Evolutionary conservation across 2,113 vertebrate genomes (phyloP).

Genomic region (Hemibagrus wyckioides): DNA sequence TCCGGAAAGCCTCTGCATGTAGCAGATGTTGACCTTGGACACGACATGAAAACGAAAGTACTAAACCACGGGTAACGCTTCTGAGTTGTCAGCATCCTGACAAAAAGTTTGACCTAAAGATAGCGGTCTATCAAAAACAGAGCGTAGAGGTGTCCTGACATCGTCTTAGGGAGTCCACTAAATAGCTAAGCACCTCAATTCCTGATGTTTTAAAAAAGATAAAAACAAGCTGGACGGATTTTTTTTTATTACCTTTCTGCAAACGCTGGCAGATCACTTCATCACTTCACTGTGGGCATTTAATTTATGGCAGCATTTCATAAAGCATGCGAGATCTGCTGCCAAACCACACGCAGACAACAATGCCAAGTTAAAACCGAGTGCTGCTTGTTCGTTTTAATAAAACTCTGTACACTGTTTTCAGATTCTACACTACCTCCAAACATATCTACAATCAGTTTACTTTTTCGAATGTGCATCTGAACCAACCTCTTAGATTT

Average conservation of each 20-base stretch:
- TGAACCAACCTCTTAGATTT: background rate
- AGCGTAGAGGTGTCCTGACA: background rate
- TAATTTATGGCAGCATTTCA: conserved; percentile 1
- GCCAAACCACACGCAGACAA: background rate
- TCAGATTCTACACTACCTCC: background rate
- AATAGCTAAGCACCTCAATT: background rate
- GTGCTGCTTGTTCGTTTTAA: background rate
- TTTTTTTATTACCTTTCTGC: background rate
- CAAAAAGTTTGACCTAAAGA: background rate
- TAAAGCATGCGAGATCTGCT: background rate
- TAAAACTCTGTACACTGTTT: conserved; percentile 5
- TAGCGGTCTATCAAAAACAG: background rate
- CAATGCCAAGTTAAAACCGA: background rate
- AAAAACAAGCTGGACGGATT: background rate
- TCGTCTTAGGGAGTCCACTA: background rate
- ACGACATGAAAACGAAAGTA: background rate
- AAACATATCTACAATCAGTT: background rate
- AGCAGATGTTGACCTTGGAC: conserved; percentile 29
- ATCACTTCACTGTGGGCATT: background rate
- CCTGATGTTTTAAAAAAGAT: background rate
- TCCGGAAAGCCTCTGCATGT: background rate
- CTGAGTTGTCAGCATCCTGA: background rate
- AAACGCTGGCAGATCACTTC: background rate
- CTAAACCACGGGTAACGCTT: background rate
- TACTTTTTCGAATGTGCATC: too few relatives aligned